Evolutionary conservation across 92 coral and sea anemone species (phyloP).

Genomic region (Epizoanthus illoricatus): DNA sequence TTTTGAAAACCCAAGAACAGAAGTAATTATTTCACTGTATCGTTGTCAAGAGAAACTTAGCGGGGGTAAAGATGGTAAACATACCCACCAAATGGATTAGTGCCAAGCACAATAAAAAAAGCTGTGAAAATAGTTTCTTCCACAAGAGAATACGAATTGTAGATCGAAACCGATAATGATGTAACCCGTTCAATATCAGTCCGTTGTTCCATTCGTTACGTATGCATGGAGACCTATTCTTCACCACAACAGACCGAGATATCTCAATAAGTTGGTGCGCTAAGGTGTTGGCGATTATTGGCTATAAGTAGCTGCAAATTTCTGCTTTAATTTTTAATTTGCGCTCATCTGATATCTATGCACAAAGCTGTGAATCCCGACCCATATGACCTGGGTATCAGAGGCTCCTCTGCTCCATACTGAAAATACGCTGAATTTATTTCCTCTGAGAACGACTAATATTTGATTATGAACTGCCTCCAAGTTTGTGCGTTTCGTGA

Average conservation of each 20-base stretch:
- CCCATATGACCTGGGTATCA: too few relatives aligned
- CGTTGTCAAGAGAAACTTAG: constrained; percentile 19
- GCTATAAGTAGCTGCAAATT: constrained; percentile 20
- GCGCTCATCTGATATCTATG: constrained; percentile 8
- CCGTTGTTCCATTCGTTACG: background rate
- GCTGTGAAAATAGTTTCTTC: background rate
- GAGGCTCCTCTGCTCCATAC: too few relatives aligned
- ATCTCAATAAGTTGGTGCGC: background rate
- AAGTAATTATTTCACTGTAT: constrained; percentile 9
- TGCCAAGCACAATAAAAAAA: background rate
- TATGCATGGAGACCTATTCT: background rate
- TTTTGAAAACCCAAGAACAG: constrained; percentile 22
- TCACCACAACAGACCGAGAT: background rate
- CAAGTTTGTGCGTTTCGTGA: background rate
- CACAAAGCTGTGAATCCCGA: constrained; percentile 1
- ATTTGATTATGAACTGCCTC: background rate
- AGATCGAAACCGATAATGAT: background rate
- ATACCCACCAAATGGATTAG: constrained; percentile 1
- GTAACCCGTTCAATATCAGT: background rate
- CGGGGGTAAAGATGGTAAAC: constrained; percentile 26
- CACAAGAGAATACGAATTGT: background rate
- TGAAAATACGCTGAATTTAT: background rate
- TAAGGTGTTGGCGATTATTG: constrained; percentile 15
- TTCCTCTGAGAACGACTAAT: background rate
- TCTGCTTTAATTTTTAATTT: constrained; percentile 35